Conservation (phyloP, 2,113 vertebrate genomes). For the Mesocricetus auratus region DNA sequence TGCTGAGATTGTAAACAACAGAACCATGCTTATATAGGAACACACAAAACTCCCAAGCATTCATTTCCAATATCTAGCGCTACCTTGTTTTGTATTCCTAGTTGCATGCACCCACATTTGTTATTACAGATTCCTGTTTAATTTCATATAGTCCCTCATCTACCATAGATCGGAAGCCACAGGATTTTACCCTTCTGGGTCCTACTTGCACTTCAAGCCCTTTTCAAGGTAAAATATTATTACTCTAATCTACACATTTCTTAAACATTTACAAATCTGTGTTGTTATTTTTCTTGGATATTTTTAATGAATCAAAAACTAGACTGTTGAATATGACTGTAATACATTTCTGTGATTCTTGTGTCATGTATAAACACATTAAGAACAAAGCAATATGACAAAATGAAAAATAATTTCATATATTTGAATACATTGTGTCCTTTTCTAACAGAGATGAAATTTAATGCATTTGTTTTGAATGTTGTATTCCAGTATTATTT, state of each 20-base stretch:
- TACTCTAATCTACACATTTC: not conserved
- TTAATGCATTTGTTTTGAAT: not conserved
- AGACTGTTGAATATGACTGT: not conserved
- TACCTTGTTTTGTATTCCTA: not conserved
- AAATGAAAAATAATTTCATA: not conserved
- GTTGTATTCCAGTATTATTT: not conserved
- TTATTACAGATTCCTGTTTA: not conserved
- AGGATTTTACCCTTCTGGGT: not conserved
- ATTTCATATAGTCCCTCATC: not conserved
- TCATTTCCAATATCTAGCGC: not conserved
- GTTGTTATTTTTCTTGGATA: not conserved
- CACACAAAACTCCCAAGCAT: not conserved
- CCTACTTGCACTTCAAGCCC: not conserved
- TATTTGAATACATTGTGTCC: not conserved
- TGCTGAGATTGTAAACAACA: not conserved
- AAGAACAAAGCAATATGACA: not conserved
- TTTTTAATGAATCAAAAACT: conserved; percentile 14
- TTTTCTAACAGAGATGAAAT: not conserved
- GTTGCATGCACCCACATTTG: not conserved
- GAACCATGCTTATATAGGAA: not conserved
- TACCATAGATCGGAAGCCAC: not conserved
- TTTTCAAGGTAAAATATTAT: conserved; percentile 6
- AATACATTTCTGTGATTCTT: not conserved
- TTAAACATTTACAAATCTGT: conserved; percentile 9
- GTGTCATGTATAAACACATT: not conserved